Percentiles rank a stretch among this genome's conserved stretches.
phyloP scores from a whole-genome alignment of 2,113 vertebrate species.

The Dolichallabes microphthalmus region DNA sequence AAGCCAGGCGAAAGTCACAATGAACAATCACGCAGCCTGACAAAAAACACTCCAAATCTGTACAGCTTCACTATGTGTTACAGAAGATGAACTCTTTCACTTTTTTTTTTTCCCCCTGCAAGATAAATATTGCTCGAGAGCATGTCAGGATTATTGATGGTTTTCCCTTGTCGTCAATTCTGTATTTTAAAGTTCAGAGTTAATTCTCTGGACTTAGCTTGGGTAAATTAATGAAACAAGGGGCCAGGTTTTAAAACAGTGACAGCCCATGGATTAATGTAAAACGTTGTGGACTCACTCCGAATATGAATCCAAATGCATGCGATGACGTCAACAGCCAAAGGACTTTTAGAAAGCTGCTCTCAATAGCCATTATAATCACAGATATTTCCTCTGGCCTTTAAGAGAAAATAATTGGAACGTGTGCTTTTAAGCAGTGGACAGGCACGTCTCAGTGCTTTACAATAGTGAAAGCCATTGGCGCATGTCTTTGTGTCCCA shows the following conservation, averaged over 20 bases:
- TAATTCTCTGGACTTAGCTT: not conserved
- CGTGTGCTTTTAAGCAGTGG: not conserved
- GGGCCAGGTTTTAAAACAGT: not conserved
- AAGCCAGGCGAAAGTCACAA: slow-evolving; percentile 27
- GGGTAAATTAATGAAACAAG: not conserved
- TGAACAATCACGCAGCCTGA: not conserved
- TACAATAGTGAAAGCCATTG: slow-evolving; percentile 43
- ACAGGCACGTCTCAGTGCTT: slow-evolving; percentile 52
- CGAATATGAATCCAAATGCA: not conserved
- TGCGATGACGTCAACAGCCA: not conserved
- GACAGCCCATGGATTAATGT: not conserved
- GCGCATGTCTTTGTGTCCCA: slow-evolving; percentile 49
- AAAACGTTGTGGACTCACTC: not conserved
- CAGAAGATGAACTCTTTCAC: slow-evolving; percentile 37
- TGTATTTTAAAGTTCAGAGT: not conserved
- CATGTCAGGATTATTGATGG: not conserved
- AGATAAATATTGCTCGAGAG: not conserved
- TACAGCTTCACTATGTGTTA: slow-evolving; percentile 12
- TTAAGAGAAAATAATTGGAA: not conserved
- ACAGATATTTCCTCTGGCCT: not conserved
- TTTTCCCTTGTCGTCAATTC: not conserved
- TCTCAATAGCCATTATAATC: slow-evolving; percentile 22
- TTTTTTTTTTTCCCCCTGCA: not conserved
- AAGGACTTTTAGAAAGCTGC: not conserved
- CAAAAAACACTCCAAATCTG: slow-evolving; percentile 29